Conservation (phyloP, 2,113 vertebrate species). For the Tor tambroides region DNA sequence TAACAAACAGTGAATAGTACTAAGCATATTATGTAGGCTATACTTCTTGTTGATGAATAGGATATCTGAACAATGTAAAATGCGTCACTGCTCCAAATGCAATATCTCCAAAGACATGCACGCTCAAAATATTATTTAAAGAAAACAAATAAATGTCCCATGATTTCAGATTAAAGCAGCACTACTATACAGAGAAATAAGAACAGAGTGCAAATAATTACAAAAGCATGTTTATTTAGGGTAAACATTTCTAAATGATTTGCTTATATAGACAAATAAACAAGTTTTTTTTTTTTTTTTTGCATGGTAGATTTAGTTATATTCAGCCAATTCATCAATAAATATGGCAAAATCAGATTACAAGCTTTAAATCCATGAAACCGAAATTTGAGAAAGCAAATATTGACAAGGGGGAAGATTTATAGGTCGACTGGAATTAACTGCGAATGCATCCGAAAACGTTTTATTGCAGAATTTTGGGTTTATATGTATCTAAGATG, state of each 20-base stretch:
- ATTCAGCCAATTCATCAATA: neutral
- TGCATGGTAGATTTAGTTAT: neutral
- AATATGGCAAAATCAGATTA: neutral
- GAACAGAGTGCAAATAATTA: neutral
- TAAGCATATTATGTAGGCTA: neutral
- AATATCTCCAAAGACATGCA: neutral
- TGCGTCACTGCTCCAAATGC: neutral
- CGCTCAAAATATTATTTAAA: neutral
- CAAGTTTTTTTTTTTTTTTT: neutral
- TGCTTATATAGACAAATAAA: neutral
- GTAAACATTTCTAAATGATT: neutral
- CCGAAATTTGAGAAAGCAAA: neutral
- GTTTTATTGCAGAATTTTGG: neutral
- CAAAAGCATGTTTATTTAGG: neutral
- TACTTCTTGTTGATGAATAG: neutral
- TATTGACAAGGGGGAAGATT: neutral
- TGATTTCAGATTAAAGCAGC: neutral
- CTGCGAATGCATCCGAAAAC: neutral
- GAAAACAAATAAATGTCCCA: too few species aligned
- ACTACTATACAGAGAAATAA: neutral
- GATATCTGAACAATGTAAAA: neutral
- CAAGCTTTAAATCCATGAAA: neutral
- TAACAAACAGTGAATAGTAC: neutral
- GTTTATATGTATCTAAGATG: neutral
- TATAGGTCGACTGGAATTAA: neutral